Evolutionary conservation across 2,888 invertebrate genomes (phyloP), one percentile per base, ranked within the genome.

Genomic region (Lycia hirtaria): DNA sequence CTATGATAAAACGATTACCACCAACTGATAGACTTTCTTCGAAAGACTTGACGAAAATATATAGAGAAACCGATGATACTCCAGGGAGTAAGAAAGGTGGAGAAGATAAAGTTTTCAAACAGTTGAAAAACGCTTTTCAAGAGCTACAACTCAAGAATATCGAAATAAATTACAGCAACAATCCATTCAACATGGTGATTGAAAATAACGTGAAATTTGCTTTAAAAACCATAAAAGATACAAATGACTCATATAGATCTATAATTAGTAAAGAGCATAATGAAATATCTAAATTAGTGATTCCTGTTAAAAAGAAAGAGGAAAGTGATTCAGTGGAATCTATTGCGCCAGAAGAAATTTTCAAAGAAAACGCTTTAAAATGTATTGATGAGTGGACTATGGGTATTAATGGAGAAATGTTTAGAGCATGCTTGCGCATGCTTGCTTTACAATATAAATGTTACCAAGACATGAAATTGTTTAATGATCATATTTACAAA

Each of bases 351-450:
- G 87, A 81, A 72, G 87, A 77, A 75, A 75, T 75, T 37, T 93
- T 84, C 58, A 91, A 85, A 69, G 53, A 67, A 30, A 89, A 90
- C 62, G 83, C 80, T 48, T 60, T 89, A 12, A 91, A 86, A 72
- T 90, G 88, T 65, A 73, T 93, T 12, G 87, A 93, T 19, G 94
- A 95, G 77, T 95, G 94, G 94, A 81, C 82, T 14, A 88, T 89
- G 75, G 94, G 92, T 7, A 75, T 93, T 3, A 85, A 88, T 51
- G 94, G 93, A 19, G 95, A 95, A 83, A 85, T 88, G 69, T 87
- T 81, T 55, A 83, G 95, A 62, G 85, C 87, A 1, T 83, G 76
- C 40, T 70, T 92, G 40, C 88, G 94, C 41, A 71, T 93, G 52
- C 62, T 72, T 22, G 85, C 79, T 62, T 68, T 85, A 62, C 80